A percentile compares a stretch with the other conserved stretches of the same genome.
These are phyloP conservation scores for Tragulus kanchil DNA, from an alignment of 2,113 vertebrate species.

Conservation along the genomic window DNA sequence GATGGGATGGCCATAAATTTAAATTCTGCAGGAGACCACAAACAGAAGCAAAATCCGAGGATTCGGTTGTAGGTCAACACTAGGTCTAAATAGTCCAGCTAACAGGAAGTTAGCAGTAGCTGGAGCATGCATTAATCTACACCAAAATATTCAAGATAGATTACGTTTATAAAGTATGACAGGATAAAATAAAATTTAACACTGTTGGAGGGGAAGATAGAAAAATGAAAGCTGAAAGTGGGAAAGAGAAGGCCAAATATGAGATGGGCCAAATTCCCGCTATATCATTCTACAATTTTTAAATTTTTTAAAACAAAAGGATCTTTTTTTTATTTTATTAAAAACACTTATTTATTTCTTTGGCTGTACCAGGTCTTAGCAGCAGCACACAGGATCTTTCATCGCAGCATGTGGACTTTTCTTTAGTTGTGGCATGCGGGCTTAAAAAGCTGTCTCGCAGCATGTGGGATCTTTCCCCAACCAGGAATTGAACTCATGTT, in stretches of 20 bases:
- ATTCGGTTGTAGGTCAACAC: neutral
- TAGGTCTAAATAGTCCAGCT: neutral
- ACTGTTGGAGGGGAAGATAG: neutral
- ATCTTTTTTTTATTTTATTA: too few relatives aligned
- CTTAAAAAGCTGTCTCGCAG: too few relatives aligned
- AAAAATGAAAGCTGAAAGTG: conserved; percentile 17
- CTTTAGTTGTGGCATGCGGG: too few relatives aligned
- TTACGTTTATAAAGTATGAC: neutral
- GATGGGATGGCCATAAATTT: neutral
- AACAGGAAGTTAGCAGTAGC: too few relatives aligned
- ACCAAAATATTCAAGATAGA: neutral
- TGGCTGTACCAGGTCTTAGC: too few relatives aligned
- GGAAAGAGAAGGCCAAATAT: neutral
- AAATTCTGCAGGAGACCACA: neutral
- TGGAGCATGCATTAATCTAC: neutral
- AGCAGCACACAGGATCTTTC: too few relatives aligned
- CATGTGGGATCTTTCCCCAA: too few relatives aligned
- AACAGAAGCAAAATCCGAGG: neutral
- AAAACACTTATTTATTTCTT: too few relatives aligned
- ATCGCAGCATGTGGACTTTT: too few relatives aligned
- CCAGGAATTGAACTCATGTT: too few relatives aligned
- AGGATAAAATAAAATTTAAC: conserved; percentile 29
- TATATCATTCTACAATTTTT: too few relatives aligned
- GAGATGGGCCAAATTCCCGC: neutral
- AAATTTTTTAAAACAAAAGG: too few relatives aligned